Conservation (phyloP, 1,140 invertebrate genomes). For the Mylabris phalerata region DNA sequence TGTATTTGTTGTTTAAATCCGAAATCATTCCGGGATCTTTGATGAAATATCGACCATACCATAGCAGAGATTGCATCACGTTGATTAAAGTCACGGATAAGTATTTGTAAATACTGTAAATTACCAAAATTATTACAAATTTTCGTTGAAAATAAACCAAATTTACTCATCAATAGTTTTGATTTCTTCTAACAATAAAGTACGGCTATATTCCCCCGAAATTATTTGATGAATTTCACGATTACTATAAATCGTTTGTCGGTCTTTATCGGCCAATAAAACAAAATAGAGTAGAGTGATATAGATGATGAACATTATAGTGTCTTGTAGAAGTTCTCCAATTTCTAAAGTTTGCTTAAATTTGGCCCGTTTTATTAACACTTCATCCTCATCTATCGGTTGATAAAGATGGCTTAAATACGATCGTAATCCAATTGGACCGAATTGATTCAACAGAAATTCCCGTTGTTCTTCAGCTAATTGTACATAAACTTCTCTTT, state of each 20-base stretch:
- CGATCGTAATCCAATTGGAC: conserved; percentile 20
- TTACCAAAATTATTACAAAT: neutral
- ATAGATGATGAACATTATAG: conserved; percentile 28
- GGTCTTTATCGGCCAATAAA: conserved; percentile 23
- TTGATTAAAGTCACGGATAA: conserved; percentile 17
- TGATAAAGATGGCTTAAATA: conserved; percentile 27
- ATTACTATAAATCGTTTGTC: conserved; percentile 12
- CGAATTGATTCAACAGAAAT: conserved; percentile 11
- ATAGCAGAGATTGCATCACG: conserved; percentile 20
- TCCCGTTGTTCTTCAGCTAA: conserved; percentile 3
- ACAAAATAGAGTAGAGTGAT: conserved; percentile 26
- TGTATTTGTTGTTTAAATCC: conserved; percentile 27
- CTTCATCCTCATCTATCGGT: conserved; percentile 13
- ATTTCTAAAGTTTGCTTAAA: conserved; percentile 5
- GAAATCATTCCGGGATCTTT: conserved; percentile 24
- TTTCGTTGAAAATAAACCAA: too few species aligned
- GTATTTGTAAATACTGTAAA: conserved; percentile 23
- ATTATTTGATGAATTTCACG: conserved; percentile 19
- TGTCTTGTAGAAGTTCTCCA: conserved; percentile 22
- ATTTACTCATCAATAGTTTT: conserved; percentile 13
- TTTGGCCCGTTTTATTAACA: conserved; percentile 5
- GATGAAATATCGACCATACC: conserved; percentile 23
- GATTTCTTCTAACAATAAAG: conserved; percentile 1
- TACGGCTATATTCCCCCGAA: neutral
- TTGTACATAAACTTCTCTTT: neutral